Evolutionary conservation across 2,113 vertebrate genomes (phyloP).

Genomic region (Boulengeromyrus knoepffleri): DNA sequence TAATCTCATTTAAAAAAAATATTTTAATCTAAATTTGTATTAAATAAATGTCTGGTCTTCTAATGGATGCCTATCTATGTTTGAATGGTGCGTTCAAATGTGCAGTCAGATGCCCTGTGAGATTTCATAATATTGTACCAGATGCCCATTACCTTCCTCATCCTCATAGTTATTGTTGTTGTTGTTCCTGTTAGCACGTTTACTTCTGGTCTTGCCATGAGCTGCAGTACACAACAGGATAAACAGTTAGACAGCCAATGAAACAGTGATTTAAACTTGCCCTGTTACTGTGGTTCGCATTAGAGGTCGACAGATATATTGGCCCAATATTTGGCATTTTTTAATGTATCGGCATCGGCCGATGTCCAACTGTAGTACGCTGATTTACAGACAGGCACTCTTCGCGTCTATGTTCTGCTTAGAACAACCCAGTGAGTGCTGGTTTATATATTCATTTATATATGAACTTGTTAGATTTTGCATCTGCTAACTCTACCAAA

Average conservation of each 20-base stretch:
- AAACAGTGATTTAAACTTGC: background rate
- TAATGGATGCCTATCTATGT: background rate
- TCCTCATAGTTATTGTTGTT: slow-evolving; percentile 9
- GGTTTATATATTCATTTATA: background rate
- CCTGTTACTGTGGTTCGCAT: background rate
- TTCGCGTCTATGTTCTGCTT: background rate
- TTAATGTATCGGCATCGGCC: no score
- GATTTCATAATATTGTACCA: background rate
- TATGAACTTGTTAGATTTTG: background rate
- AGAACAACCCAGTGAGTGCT: background rate
- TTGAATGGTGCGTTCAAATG: background rate
- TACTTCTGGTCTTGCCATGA: background rate
- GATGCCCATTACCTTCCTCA: slow-evolving; percentile 16
- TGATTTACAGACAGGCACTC: no score
- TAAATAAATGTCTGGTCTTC: background rate
- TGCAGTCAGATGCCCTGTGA: background rate
- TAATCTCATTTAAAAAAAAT: background rate
- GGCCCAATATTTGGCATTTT: no score
- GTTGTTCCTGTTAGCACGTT: slow-evolving; percentile 21
- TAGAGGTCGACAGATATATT: no score
- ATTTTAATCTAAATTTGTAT: background rate
- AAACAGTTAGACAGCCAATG: background rate
- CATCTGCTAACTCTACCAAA: background rate
- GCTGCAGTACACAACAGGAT: background rate
- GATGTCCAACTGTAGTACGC: no score